Conservation (phyloP, 1,140 invertebrate species). For the Bombus sibiricus region DNA sequence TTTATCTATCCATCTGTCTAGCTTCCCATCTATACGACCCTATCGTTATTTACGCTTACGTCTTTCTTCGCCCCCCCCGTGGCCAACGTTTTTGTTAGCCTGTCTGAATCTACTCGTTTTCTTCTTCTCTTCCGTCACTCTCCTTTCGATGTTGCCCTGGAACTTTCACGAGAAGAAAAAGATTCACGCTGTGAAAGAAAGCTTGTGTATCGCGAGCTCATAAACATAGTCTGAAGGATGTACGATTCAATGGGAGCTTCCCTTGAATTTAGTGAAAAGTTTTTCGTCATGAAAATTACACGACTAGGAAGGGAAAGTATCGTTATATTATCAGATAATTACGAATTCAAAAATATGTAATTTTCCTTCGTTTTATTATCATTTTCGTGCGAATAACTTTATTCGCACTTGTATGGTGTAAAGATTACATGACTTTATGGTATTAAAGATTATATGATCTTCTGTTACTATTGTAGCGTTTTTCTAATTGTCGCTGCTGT, state of each 20-base stretch:
- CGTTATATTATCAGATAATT: too few species aligned
- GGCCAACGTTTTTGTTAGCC: neutral
- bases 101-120: neutral
- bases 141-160: neutral
- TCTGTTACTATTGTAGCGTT: too few species aligned
- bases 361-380: neutral
- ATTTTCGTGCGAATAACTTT: neutral
- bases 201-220: neutral
- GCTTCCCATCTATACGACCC: neutral
- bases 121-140: neutral
- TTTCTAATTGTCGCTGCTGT: too few species aligned
- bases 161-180: neutral
- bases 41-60: constrained; percentile 26
- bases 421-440: too few species aligned
- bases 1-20: constrained; percentile 37
- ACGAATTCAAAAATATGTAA: too few species aligned
- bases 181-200: neutral
- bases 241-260: neutral
- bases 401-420: neutral
- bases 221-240: neutral
- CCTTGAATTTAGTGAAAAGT: neutral
- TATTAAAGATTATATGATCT: too few species aligned
- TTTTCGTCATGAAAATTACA: neutral
- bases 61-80: neutral
- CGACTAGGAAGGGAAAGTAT: neutral